Conservation (phyloP, 2,113 vertebrate species). For the Peromyscus maniculatus region DNA sequence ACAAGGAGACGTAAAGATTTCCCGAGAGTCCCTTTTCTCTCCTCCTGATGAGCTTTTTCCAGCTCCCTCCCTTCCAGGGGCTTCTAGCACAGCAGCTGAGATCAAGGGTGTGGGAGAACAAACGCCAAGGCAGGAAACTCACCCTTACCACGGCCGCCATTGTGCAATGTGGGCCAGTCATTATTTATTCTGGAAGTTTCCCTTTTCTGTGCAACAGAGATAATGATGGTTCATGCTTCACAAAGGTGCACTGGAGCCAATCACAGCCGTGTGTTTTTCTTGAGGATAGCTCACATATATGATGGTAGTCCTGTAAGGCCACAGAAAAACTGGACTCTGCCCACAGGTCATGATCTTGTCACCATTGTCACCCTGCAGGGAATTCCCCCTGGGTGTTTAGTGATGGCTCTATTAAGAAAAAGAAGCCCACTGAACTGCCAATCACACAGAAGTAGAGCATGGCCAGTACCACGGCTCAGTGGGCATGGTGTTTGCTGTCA, state of each 20-base stretch:
- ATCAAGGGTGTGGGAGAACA: neutral
- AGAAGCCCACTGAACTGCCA: no score
- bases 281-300: neutral
- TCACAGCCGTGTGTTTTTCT: neutral
- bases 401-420: neutral
- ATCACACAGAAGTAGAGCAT: accelerated
- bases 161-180: neutral
- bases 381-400: no score
- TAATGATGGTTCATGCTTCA: neutral
- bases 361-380: neutral
- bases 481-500: neutral
- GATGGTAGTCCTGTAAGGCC: neutral
- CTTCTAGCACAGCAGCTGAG: neutral
- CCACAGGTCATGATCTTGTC: no score
- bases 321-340: neutral
- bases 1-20: conserved; percentile 77
- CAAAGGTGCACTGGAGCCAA: neutral
- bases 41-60: neutral
- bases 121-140: neutral
- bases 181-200: neutral
- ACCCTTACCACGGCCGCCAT: accelerated
- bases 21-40: conserved; percentile 65
- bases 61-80: conserved; percentile 27
- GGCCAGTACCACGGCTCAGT: neutral
- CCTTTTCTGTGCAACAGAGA: accelerated